Base-by-base conservation (phyloP, 2,888 invertebrate species). In the Apamea crenata region DNA sequence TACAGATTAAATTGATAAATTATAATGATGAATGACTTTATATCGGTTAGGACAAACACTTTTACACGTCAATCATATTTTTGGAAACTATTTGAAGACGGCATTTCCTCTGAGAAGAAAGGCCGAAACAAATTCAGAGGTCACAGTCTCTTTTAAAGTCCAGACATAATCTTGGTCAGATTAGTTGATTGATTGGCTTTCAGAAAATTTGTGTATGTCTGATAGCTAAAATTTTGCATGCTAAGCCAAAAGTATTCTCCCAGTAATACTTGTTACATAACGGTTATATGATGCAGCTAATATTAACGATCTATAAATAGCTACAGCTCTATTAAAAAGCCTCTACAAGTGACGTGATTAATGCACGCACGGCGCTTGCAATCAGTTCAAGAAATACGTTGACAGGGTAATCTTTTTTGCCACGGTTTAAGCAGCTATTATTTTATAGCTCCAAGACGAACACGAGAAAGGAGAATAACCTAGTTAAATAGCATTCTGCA, bases 291-390 rank as follows among this genome's bases (percentile, higher is more conserved):
- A 61, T 36, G 6, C 14, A 5, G 2, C 53, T 77, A 32, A 40
- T 8, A 65, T n/a, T 44, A n/a, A 61, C 18, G 40, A 63, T 63
- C 10, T n/a, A 36, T 36, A 6, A 61, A 74, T 74, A 67, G 21
- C n/a, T n/a, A 47, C 16, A 18, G 25, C 14, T 18, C 21, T n/a
- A 73, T 69, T 81, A 50, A 61, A 36, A 53, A 14, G 1, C 36
- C 10, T 50, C n/a, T 21, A 29, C 36, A 2, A 44, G 12, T 44
- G 32, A n/a, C 40, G 40, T 50, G 61, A 18, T 61, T 21, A 66
- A 29, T 66, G 63, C 71, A 70, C 44, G 72, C 63, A 56, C 8
- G 61, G 71, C 44, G 53, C 47, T 25, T 59, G 66, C 44, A 66
- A 40, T 80, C 29, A 21, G 29, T 14, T 12, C 16, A 32, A 69